phyloP scores from a whole-genome alignment of 1,140 invertebrate species.

The Notospermus geniculatus region DNA sequence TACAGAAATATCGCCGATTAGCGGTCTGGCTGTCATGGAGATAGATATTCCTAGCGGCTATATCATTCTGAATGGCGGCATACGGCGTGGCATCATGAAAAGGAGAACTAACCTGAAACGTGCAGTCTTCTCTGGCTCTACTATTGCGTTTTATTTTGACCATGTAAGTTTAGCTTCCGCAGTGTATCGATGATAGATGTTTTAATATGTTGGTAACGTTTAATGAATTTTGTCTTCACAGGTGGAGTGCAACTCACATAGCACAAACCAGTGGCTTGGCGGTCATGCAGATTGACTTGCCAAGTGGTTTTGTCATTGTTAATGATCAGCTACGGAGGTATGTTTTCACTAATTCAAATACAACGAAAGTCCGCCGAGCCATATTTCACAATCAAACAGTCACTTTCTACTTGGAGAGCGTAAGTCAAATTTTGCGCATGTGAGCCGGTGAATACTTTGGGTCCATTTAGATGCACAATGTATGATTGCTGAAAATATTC shows the following conservation, averaged over 20 bases:
- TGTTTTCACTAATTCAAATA: conserved; percentile 65
- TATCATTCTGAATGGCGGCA: conserved; percentile 84
- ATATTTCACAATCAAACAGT: conserved; percentile 75
- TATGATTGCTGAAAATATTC: too few relatives aligned
- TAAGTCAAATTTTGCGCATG: conserved; percentile 58
- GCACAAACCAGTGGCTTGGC: conserved; percentile 76
- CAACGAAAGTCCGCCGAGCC: conserved; percentile 79
- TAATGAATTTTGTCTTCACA: conserved; percentile 18
- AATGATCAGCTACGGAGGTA: conserved; percentile 85
- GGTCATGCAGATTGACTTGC: conserved; percentile 86
- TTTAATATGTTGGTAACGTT: too few relatives aligned
- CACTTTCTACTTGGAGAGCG: conserved; percentile 93
- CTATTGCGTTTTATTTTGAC: conserved; percentile 92
- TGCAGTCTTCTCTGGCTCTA: conserved; percentile 74
- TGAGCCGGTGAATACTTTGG: too few relatives aligned
- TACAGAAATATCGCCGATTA: conserved; percentile 48
- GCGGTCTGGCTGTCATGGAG: conserved; percentile 91
- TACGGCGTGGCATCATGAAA: conserved; percentile 71
- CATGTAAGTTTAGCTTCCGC: conserved; percentile 66
- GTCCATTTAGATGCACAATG: too few relatives aligned
- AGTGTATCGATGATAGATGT: too few relatives aligned
- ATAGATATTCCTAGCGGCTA: conserved; percentile 91
- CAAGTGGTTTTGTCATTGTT: conserved; percentile 90
- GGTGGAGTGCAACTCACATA: conserved; percentile 36
- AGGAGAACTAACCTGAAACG: conserved; percentile 71